These are phyloP conservation scores for honey bee (Apis mellifera) DNA, from an alignment of 1,140 invertebrate species.

Conservation along the genomic window Amel_HAv3.1 CM009941.2:291001-291500, in stretches of 20 bases:
- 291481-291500: not conserved
- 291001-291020: too few species aligned
- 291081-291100: slow-evolving; percentile 54
- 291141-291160: not conserved
- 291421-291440: too few species aligned
- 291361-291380: not conserved
- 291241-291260: not conserved
- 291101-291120: slow-evolving; percentile 27
- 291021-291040: too few species aligned
- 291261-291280: not conserved
- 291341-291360: not conserved
- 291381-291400: too few species aligned
- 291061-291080: slow-evolving; percentile 48
- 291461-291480: slow-evolving; percentile 5
- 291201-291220: not conserved
- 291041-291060: not conserved
- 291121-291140: slow-evolving; percentile 9
- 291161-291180: not conserved
- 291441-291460: too few species aligned
- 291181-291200: not conserved
- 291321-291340: too few species aligned
- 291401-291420: too few species aligned
- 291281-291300: accelerated
- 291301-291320: too few species aligned
- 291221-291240: not conserved